A percentile compares a stretch with the other conserved stretches of the same genome.
Conservation (phyloP, 1,140 invertebrate genomes). For the Drosophila busckii region DNA sequence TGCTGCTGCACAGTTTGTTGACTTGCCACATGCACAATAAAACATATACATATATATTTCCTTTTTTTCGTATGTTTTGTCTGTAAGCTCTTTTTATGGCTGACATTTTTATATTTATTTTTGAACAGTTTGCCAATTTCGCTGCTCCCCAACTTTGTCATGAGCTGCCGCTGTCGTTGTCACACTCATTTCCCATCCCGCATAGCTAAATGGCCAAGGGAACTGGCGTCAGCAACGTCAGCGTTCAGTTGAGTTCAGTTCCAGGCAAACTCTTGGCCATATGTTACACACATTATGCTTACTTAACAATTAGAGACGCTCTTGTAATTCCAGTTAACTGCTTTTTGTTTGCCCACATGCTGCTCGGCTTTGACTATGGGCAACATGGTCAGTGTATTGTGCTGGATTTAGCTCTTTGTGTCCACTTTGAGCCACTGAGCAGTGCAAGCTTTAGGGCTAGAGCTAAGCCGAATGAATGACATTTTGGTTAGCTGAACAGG, state of each 20-base stretch:
- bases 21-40: constrained; percentile 58
- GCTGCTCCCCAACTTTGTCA: not conserved
- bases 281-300: constrained; percentile 74
- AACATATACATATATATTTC: no score
- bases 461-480: no score
- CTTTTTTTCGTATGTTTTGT: no score
- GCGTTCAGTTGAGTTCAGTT: constrained; percentile 23
- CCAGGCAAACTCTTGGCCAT: constrained; percentile 49
- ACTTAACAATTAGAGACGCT: constrained; percentile 76
- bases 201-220: constrained; percentile 15
- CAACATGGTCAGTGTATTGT: no score
- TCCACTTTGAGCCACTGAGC: no score
- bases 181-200: constrained; percentile 51
- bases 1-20: constrained; percentile 50
- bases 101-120: constrained; percentile 29
- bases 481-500: no score
- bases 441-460: no score
- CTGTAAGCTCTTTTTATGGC: constrained; percentile 58
- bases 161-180: constrained; percentile 22
- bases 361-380: no score
- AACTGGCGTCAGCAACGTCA: not conserved
- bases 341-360: no score
- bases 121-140: constrained; percentile 56
- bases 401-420: no score
- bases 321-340: constrained; percentile 72